Evolutionary conservation across 2,797 vertebrate genomes (phyloP), one percentile per base, ranked within the genome.

Genomic region (Acropternis orthonyx): DNA sequence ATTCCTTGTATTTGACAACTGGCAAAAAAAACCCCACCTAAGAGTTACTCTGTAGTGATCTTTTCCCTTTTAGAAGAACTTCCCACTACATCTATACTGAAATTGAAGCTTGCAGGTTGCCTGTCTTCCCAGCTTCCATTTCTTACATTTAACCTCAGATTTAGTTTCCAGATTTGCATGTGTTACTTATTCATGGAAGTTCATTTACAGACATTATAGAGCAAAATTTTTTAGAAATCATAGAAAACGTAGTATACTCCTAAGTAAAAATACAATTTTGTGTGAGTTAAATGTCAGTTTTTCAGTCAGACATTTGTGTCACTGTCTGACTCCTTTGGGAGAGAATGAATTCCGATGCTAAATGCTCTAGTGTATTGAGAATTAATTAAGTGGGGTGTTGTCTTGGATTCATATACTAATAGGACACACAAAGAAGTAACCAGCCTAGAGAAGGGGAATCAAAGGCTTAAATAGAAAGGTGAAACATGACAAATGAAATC

Each of bases 41-140:
- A 41, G 72, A 94, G 82, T 95, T 95, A 95, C 62, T 91, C 85
- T 92, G 65, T 91, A 93, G 51, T 55, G 63, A 78, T 91, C 88
- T 97, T 95, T 94, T 94, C 55, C 81, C 41, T 96, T 96, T 96
- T 69, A 79, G 89, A 96, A 92, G 67, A 94, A 68, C 85, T 96
- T 92, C 58, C 68, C 55, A 43, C 79, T 96, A 72, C n/a, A 75
- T 71, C 18, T 66, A 1, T 89, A 72, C 46, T 97, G 86, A 95
- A 97, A 95, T 24, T 67, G 55, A 93, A 96, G 81, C 36, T 76
- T 67, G 55, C 76, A 88, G 80, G 65, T 37, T 94, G 52, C 75
- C 85, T 96, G 73, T 96, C 92, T 91, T 81, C 59, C 62, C 20
- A 91, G 32, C 72, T 96, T 97, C 84, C 21, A n/a, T 81, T 97